Base-by-base conservation (phyloP, 2,888 invertebrate species). In the Pachycephus smyrnensis region DNA sequence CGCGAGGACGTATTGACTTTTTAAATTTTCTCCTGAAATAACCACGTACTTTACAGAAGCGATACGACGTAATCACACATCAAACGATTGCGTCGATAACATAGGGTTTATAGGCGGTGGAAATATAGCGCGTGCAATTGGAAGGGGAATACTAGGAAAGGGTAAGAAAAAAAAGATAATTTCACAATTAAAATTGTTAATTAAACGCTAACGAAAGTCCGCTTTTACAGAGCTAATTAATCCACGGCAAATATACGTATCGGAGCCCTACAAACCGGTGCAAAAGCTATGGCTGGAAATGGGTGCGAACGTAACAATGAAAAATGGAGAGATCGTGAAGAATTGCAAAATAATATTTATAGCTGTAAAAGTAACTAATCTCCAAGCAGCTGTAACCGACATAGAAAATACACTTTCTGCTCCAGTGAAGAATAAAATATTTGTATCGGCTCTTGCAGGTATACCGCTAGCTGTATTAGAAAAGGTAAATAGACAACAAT, bases 381-480 rank as follows among this genome's bases (percentile, higher is more conserved):
- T 97, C 36, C 89, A 92, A 15, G 90, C 90, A 31, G 94, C 94
- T 74, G 90, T 94, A 6, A 88, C 90, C 9, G 92, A 93, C 84
- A 87, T 93, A 32, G 87, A 87, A 73, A 89, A 90, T 78, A 86
- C 92, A 76, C 79, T 89, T 73, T 78, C 82, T 74, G 80, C 81
- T 33, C 78, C 83, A n/a, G 79, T 82, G 76, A 91, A 91, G 80
- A 92, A 92, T 81, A 94, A 95, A 83, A 87, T 96, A 75, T 94
- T 97, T 88, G 93, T 97, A 6, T 97, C 97, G 6, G 94, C 98
- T 87, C 92, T 97, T 88, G 96, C 96, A 79, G 97, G 97, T 31
- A 93, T 95, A 36, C 93, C 93, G 69, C 90, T 96, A 68, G 89
- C 92, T 68, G 92, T 93, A 15, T 89, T 97, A 76, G 93, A 94